Conservation (phyloP, 2,797 vertebrate genomes). For the Falco biarmicus region DNA sequence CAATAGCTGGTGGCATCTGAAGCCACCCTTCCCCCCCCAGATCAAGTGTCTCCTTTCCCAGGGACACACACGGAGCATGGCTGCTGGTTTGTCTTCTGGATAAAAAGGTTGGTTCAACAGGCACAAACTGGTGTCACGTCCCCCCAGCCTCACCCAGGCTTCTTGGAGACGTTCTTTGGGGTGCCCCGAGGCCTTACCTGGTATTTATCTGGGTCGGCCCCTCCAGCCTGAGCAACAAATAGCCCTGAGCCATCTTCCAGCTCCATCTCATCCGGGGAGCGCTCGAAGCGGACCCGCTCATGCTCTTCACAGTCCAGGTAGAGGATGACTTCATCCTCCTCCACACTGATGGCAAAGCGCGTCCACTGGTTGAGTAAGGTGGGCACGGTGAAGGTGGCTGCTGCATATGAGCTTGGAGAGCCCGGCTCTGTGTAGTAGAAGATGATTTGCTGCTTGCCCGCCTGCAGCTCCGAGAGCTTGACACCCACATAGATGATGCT, state of each 20-base stretch:
- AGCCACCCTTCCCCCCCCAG: background rate
- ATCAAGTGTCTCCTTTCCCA: background rate
- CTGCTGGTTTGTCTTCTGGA: background rate
- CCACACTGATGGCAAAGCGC: conserved; percentile 86
- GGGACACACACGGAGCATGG: fast-evolving
- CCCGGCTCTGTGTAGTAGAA: conserved; percentile 90
- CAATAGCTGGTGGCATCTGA: background rate
- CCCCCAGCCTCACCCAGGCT: background rate
- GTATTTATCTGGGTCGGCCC: conserved; percentile 87
- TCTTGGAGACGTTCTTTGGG: background rate
- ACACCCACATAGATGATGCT: conserved; percentile 86
- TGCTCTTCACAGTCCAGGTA: conserved; percentile 89
- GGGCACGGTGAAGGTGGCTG: conserved; percentile 85
- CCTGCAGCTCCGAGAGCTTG: conserved; percentile 83
- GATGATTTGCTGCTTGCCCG: conserved; percentile 81
- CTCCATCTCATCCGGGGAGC: conserved; percentile 86
- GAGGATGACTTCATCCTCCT: conserved; percentile 81
- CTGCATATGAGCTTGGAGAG: conserved; percentile 74
- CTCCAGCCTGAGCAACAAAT: conserved; percentile 92
- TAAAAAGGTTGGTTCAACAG: background rate
- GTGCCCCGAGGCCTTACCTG: conserved; percentile 79
- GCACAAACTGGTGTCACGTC: fast-evolving
- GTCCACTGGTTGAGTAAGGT: conserved; percentile 86
- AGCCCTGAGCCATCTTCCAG: conserved; percentile 85
- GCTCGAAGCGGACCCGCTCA: conserved; percentile 76